Evolutionary conservation across 2,888 invertebrate genomes (phyloP).

Genomic region (Chrysina gloriosa): DNA sequence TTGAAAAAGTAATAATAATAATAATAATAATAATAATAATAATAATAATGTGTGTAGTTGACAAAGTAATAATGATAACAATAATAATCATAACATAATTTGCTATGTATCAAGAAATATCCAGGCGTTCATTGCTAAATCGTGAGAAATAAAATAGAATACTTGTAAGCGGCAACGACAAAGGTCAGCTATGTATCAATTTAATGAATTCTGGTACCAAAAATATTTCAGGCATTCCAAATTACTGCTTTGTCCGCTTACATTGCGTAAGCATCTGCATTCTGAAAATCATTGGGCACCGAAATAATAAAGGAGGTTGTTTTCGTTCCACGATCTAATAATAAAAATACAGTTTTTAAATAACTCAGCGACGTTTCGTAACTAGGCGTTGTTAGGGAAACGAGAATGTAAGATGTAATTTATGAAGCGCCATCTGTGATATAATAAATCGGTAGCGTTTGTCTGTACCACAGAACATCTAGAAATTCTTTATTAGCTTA

Average conservation of each 20-base stretch:
- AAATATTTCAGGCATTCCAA: background rate
- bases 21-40: no score
- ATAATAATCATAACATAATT: no score
- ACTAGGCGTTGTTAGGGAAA: conserved; percentile 18
- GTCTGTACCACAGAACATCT: conserved; percentile 1
- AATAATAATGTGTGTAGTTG: no score
- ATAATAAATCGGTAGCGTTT: conserved; percentile 14
- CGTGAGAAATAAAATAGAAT: no score
- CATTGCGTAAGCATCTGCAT: background rate
- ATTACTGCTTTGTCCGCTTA: background rate
- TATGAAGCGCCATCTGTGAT: conserved; percentile 27
- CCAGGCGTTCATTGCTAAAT: no score
- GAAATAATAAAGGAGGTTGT: conserved; percentile 2
- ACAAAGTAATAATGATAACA: no score
- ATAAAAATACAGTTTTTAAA: conserved; percentile 20
- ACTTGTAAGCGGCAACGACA: no score
- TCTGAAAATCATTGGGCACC: background rate
- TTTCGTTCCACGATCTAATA: conserved; percentile 7
- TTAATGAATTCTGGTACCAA: no score
- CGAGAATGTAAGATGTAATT: conserved; percentile 15
- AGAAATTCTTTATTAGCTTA: conserved; percentile 4
- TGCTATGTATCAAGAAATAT: no score
- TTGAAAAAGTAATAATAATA: no score
- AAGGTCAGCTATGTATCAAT: no score
- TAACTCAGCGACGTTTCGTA: conserved; percentile 19